phyloP scores from a whole-genome alignment of 2,797 vertebrate genomes.

The Sparidentex hasta region DNA sequence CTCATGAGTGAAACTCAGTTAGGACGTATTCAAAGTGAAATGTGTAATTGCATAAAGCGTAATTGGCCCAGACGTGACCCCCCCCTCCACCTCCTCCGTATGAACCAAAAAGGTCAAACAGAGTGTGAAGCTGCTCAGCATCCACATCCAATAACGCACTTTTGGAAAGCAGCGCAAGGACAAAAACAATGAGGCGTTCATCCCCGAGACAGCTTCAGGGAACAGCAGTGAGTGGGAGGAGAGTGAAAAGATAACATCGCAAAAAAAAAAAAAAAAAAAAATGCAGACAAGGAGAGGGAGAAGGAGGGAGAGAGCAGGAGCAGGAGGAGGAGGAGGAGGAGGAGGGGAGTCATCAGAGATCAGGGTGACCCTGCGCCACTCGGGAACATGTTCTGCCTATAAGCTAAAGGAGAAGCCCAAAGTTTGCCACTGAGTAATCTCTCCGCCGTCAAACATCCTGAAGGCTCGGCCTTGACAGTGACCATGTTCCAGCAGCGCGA shows the following conservation, averaged over 20 bases:
- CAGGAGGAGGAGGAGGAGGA: conserved; percentile 49
- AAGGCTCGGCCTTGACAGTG: conserved; percentile 65
- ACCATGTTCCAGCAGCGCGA: conserved; percentile 43
- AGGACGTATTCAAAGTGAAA: conserved; percentile 20
- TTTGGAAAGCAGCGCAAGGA: conserved; percentile 81
- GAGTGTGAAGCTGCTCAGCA: conserved; percentile 67
- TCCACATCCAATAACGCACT: conserved; percentile 61
- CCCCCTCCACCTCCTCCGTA: conserved; percentile 45
- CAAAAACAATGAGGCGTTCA: conserved; percentile 85
- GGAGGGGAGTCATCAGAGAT: conserved; percentile 80
- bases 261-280: conserved; percentile 77
- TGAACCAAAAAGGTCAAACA: conserved; percentile 59
- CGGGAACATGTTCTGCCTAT: conserved; percentile 81
- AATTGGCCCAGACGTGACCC: conserved; percentile 64
- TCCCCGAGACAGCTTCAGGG: conserved; percentile 83
- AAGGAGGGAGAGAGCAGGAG: conserved; percentile 53
- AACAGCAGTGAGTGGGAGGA: conserved; percentile 84
- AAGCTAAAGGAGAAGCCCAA: conserved; percentile 71
- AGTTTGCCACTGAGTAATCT: conserved; percentile 74
- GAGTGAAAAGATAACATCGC: conserved; percentile 85
- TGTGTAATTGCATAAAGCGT: conserved; percentile 37
- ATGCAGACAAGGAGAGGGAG: conserved; percentile 73
- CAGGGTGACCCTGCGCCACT: conserved; percentile 83
- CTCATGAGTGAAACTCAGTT: conserved; percentile 9
- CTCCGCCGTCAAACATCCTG: conserved; percentile 62